A percentile compares a stretch with the other conserved stretches of the same genome.
These are phyloP conservation scores for Dimorphilus gyrociliatus DNA, from an alignment of 2,888 invertebrate species.

Conservation along the genomic window DNA sequence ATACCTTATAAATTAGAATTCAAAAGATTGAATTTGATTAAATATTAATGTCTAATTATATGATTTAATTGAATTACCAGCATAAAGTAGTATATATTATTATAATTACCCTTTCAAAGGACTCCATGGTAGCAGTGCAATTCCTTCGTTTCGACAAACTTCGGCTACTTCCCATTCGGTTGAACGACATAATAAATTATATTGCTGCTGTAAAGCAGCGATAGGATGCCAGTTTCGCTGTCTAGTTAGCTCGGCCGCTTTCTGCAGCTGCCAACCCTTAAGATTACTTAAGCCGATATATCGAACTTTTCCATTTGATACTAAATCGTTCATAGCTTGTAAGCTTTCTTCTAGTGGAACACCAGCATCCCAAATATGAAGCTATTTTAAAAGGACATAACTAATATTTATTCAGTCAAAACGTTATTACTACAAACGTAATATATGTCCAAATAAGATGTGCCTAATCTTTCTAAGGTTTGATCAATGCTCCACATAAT, in stretches of 20 bases:
- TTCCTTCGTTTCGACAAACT: constrained; percentile 18
- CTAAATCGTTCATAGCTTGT: constrained; percentile 7
- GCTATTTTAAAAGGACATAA: too few species aligned
- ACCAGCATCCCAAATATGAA: constrained; percentile 7
- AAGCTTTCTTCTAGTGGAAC: constrained; percentile 9
- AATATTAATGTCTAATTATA: too few species aligned
- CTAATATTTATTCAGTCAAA: too few species aligned
- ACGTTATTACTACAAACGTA: constrained; percentile 1
- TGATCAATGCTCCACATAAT: constrained; percentile 7
- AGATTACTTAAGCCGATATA: constrained; percentile 10
- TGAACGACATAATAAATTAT: constrained; percentile 16
- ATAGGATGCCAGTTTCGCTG: constrained; percentile 6
- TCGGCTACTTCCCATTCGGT: constrained; percentile 19
- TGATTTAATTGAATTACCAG: too few species aligned
- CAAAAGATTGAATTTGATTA: too few species aligned
- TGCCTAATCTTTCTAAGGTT: constrained; percentile 7
- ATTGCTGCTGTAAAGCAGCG: constrained; percentile 16
- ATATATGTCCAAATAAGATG: constrained; percentile 6
- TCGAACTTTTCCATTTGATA: constrained; percentile 6
- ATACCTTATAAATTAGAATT: too few species aligned
- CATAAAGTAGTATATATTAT: too few species aligned
- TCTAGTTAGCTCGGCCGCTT: constrained; percentile 6
- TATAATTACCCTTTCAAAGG: constrained; percentile 16
- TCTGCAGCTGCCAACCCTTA: constrained; percentile 9
- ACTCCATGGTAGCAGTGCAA: constrained; percentile 23